Evolutionary conservation across 2,797 vertebrate species (phyloP), one percentile per base, ranked within the genome.

Genomic region (Selene dorsalis): DNA sequence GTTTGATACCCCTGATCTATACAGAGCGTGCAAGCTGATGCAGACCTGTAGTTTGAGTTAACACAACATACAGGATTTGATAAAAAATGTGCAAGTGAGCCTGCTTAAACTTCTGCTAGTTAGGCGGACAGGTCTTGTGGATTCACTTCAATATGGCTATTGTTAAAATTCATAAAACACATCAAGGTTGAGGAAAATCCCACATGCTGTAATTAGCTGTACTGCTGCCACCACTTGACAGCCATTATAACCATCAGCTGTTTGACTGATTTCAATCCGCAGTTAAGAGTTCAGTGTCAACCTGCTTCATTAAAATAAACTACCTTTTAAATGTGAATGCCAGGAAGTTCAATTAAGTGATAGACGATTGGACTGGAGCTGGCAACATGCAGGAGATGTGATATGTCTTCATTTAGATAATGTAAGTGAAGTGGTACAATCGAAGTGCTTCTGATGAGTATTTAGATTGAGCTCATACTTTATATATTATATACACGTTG

Each of bases 141-240:
- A 57, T 17, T 17, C 13, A 20, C 17, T n/a, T n/a, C 14, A 1
- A 2, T 41, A 39, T 52, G 1, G 39, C 39, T 41, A 3, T 13
- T 41, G 39, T 41, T 35, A 8, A 35, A 35, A 35, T 35, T 35
- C 32, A 35, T 9, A 41, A 39, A 41, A 41, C 39, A 41, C 4
- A 41, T 41, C 39, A 41, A 41, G 39, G 39, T 12, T 18, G 35
- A 13, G 65, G 16, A 24, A 41, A 45, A 7, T 32, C 32, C 18
- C 18, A 22, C 24, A 5, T 48, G 68, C 12, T 69, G 50, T 63
- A 67, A 74, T 74, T 70, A 70, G 30, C 41, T 35, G 12, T 41
- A 41, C 50, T 74, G 60, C 35, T 69, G 55, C 12, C 32, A 62
- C 28, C 59, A 68, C 30, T 48, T 68, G 53, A 73, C 64, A 83